phyloP scores from a whole-genome alignment of 2,888 invertebrate species.

The Carabus problematicus region DNA sequence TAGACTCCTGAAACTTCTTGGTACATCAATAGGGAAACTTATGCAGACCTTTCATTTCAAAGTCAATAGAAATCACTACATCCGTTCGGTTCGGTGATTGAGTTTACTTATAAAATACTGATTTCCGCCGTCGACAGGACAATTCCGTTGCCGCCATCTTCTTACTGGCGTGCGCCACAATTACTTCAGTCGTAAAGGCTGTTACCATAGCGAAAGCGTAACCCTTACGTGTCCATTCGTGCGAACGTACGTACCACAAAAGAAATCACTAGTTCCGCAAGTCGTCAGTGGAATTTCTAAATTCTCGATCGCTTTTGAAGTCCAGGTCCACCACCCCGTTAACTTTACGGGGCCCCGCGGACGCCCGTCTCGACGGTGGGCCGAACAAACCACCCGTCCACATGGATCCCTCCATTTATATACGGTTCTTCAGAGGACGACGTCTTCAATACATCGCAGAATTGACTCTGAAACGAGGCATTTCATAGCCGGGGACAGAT shows the following conservation, averaged over 20 bases:
- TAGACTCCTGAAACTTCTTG: too few species aligned
- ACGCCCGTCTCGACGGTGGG: background rate
- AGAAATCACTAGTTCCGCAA: conserved; percentile 4
- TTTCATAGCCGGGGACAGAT: conserved; percentile 25
- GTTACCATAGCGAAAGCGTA: background rate
- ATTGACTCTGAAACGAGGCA: conserved; percentile 36
- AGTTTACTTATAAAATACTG: too few species aligned
- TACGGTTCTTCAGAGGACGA: conserved; percentile 1
- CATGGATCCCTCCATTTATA: conserved; percentile 4
- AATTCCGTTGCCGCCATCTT: too few species aligned
- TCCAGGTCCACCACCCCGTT: background rate
- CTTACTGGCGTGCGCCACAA: too few species aligned
- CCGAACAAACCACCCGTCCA: background rate
- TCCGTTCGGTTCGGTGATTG: too few species aligned
- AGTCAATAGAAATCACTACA: too few species aligned
- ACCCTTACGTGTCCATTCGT: conserved; percentile 7
- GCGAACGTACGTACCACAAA: conserved; percentile 15
- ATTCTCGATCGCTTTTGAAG: conserved; percentile 14
- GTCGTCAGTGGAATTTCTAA: background rate
- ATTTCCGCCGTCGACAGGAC: too few species aligned
- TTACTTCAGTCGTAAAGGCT: background rate
- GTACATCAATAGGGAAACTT: too few species aligned
- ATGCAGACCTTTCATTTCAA: too few species aligned
- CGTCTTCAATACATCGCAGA: conserved; percentile 27
- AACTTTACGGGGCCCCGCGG: conserved; percentile 23